Conservation (phyloP, 2,888 invertebrate species). For the Exephanes ischioxanthus region DNA sequence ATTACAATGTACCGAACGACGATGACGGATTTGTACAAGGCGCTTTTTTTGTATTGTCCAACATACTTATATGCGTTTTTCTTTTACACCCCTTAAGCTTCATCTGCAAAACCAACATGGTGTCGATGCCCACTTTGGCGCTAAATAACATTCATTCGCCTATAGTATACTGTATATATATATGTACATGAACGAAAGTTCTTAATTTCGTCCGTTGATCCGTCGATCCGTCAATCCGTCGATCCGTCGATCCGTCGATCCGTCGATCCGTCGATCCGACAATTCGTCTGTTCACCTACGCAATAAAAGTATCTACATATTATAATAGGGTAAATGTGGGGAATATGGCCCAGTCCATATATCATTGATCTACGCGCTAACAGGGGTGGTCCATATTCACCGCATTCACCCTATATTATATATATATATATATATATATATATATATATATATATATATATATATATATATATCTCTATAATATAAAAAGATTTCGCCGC, state of each 20-base stretch:
- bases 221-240: too few relatives aligned
- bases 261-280: too few relatives aligned
- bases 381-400: too few relatives aligned
- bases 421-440: background rate
- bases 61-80: background rate
- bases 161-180: constrained; percentile 20
- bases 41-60: background rate
- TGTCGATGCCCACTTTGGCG: constrained; percentile 60
- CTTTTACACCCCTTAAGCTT: background rate
- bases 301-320: too few relatives aligned
- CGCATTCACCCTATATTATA: background rate
- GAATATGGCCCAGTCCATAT: too few relatives aligned
- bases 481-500: too few relatives aligned
- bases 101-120: constrained; percentile 50
- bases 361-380: too few relatives aligned
- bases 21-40: background rate
- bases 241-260: too few relatives aligned
- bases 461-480: too few relatives aligned
- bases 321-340: too few relatives aligned
- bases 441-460: background rate
- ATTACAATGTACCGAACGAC: background rate
- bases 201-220: too few relatives aligned
- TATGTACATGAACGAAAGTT: constrained; percentile 11
- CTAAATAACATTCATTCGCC: constrained; percentile 36
- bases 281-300: too few relatives aligned